Evolutionary conservation across 2,113 vertebrate species (phyloP).

Genomic region (Lophura nycthemera): DNA sequence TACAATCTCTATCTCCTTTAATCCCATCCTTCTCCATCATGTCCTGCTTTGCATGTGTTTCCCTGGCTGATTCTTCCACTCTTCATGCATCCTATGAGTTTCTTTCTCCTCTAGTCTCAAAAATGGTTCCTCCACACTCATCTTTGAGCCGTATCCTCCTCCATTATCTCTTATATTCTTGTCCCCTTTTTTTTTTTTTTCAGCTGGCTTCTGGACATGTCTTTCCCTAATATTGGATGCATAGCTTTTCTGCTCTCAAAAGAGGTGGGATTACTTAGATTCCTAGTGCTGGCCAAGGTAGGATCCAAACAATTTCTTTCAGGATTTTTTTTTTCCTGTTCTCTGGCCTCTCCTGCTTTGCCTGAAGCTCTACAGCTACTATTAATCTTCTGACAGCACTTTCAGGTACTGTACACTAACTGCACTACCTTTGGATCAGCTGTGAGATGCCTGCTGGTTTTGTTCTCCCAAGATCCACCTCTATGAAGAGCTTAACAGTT

Average conservation of each 20-base stretch:
- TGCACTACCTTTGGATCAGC: background rate
- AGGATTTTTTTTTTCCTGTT: background rate
- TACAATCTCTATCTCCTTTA: conserved; percentile 34
- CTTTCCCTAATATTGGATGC: background rate
- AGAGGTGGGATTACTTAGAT: background rate
- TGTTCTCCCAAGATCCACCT: background rate
- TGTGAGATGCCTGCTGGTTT: background rate
- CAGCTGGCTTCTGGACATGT: background rate
- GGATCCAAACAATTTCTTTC: background rate
- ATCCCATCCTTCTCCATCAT: background rate
- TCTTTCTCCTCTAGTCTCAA: background rate
- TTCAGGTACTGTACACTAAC: background rate
- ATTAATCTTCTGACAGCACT: background rate
- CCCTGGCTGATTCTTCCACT: background rate
- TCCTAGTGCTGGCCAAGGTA: background rate
- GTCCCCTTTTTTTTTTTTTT: accelerated
- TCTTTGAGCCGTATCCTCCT: background rate
- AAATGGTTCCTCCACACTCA: background rate
- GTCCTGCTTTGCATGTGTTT: background rate
- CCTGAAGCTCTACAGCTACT: background rate
- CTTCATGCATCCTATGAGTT: background rate
- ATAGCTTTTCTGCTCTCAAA: background rate
- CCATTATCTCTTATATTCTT: background rate
- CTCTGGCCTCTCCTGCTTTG: background rate
- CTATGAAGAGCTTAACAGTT: background rate